Evolutionary conservation across 2,888 invertebrate species (phyloP), one percentile per base, ranked within the genome.

Genomic region (Cetonia aurata): DNA sequence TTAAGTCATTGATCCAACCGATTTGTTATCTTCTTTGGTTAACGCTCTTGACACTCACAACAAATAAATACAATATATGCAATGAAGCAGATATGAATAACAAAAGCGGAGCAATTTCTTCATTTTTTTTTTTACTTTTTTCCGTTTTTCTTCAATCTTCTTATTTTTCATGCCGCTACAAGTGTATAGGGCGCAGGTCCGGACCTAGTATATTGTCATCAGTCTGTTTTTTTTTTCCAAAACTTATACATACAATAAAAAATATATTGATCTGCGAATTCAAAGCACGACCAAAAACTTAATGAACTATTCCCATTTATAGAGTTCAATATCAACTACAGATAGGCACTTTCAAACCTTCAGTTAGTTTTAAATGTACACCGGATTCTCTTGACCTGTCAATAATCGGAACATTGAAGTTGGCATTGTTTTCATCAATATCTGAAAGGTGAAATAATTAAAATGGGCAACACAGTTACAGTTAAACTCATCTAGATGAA

Each of bases 361-460:
- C 82, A 82, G 80, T 80, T 75, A 79, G 76, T 79, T 79, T 80
- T 93, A 99, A 88, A 99, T 98, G 88, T 98, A 99, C 86, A 98
- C 94, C 78, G 99, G 99, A 85, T 96, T 96, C 88, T 99, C 99
- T 87, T 99, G 99, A 73, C 99, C 99, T 78, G 99, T 99, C 82
- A 99, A 89, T 83, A 99, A 89, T 81, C 99, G 92, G 89, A 98
- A 99, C 97, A 99, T 99, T 76, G 99, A 99, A 77, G 99, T 99
- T 80, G 99, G 99, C 99, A 99, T 99, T 72, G 99, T 99, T 88
- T 99, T 99, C 99, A 99, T 99, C 80, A 98, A 90, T 80, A 99
- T 99, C 98, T 98, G 89, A 41, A 89, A 88, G 74, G 12, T 37
- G 53, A 46, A 66, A 25, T 48, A 15, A 60, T 55, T 48, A 8